Evolutionary conservation across 2,797 vertebrate genomes (phyloP), one percentile per base, ranked within the genome.

Genomic region (Fistularia tabacaria): DNA sequence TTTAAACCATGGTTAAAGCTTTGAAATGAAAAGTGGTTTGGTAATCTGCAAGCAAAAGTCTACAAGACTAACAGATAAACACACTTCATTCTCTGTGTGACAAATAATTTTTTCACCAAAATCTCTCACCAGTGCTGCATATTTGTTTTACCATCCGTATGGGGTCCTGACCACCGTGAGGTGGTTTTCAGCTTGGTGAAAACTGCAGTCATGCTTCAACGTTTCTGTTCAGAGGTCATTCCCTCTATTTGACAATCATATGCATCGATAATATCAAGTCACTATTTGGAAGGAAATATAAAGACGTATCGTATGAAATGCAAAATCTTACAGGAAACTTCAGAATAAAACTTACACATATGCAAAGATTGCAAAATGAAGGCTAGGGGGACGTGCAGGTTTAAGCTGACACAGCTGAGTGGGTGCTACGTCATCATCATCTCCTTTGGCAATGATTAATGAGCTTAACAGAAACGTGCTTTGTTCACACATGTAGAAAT

Each of bases 401-500:
- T 69, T 65, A 6, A 79, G 71, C 59, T 76, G 76, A 79, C 52
- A 13, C 51, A 58, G 69, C 74, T 68, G 44, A 46, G 38, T 46
- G n/a, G 38, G 58, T 61, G 71, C 57, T 64, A 51, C 40, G 49
- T 74, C 57, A 75, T 73, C 55, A 52, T 69, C 64, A 63, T 71
- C 74, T 64, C 49, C 67, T 76, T 73, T 71, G 51, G 51, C 64
- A 57, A 54, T 63, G 70, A 82, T 85, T 85, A 83, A 84, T 80
- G 67, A 74, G 64, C 74, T 84, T 81, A 81, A 70, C 46, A 54
- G 54, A 63, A 56, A 49, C 51, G 13, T 57, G 44, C 71, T 49
- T 37, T 62, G 41, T 66, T 57, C 66, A 64, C 51, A 45, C 63
- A 73, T 54, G 59, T 25, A 55, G 46, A 49, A 47, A 2, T 25